Percentiles rank a stretch among this genome's conserved stretches.
Conservation (phyloP, 2,888 invertebrate species). For the Aleiodes alternator region DNA sequence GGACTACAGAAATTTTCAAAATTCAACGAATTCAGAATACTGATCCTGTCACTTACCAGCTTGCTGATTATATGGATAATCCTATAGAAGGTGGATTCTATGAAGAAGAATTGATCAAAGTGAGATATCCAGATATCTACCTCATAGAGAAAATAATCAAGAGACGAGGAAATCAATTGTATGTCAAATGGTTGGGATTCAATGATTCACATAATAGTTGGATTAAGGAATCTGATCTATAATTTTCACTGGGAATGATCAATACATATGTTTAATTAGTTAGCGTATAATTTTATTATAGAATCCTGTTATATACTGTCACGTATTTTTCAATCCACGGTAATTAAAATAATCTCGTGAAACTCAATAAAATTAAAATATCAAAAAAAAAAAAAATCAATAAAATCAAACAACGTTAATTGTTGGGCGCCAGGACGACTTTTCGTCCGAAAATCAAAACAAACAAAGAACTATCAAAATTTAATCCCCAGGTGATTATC, state of each 20-base stretch:
- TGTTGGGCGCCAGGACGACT: too few relatives aligned
- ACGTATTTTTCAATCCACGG: too few relatives aligned
- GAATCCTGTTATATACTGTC: too few relatives aligned
- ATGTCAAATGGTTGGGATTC: constrained; percentile 47
- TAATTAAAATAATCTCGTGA: too few relatives aligned
- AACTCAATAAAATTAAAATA: too few relatives aligned
- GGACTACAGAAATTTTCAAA: constrained; percentile 63
- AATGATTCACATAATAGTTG: constrained; percentile 41
- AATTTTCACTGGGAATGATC: neutral
- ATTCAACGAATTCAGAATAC: constrained; percentile 65
- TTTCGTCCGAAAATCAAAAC: too few relatives aligned
- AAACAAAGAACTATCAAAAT: too few relatives aligned
- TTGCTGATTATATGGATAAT: constrained; percentile 60
- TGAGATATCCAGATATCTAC: neutral
- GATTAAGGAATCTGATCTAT: constrained; percentile 23
- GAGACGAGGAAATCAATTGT: constrained; percentile 35
- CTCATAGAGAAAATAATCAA: constrained; percentile 23
- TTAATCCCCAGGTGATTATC: too few relatives aligned
- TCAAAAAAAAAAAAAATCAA: too few relatives aligned
- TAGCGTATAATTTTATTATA: too few relatives aligned
- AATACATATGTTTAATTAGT: too few relatives aligned
- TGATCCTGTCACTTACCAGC: constrained; percentile 62
- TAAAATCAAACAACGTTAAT: too few relatives aligned
- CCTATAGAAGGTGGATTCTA: constrained; percentile 55
- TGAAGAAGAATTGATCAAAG: constrained; percentile 39